phyloP scores from a whole-genome alignment of 2,888 invertebrate genomes.

The Congeria kusceri region DNA sequence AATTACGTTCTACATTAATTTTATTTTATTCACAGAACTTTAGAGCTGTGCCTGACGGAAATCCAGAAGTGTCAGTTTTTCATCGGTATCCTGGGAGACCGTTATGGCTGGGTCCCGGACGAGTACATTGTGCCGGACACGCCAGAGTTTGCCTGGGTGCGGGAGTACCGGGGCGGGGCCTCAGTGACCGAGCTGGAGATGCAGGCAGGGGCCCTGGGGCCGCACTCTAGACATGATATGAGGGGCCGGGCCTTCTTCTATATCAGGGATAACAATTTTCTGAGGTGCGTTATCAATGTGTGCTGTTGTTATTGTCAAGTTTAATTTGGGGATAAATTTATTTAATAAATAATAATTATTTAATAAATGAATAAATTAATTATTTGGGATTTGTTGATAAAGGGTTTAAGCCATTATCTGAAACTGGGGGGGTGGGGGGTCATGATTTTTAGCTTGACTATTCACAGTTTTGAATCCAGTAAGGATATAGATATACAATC shows the following conservation, averaged over 20 bases:
- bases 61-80: conserved; percentile 85
- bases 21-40: conserved; percentile 76
- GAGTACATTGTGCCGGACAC: conserved; percentile 79
- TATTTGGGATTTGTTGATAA: too few relatives aligned
- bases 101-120: conserved; percentile 84
- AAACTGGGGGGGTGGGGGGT: too few relatives aligned
- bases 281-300: conserved; percentile 65
- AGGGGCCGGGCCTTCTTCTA: conserved; percentile 84
- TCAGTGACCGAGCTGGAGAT: conserved; percentile 86
- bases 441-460: too few relatives aligned
- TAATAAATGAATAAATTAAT: too few relatives aligned
- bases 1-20: too few relatives aligned
- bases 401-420: too few relatives aligned
- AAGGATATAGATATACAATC: too few relatives aligned
- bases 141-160: conserved; percentile 84
- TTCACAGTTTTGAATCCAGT: too few relatives aligned
- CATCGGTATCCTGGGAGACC: conserved; percentile 85
- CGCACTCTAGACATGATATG: conserved; percentile 56
- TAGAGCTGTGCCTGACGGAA: conserved; percentile 85
- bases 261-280: conserved; percentile 81
- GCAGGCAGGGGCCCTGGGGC: conserved; percentile 80
- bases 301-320: too few relatives aligned
- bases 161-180: conserved; percentile 80
- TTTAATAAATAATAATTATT: too few relatives aligned
- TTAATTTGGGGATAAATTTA: too few relatives aligned